Base-by-base conservation (phyloP, 1,140 invertebrate genomes). In the Euwallacea similis region DNA sequence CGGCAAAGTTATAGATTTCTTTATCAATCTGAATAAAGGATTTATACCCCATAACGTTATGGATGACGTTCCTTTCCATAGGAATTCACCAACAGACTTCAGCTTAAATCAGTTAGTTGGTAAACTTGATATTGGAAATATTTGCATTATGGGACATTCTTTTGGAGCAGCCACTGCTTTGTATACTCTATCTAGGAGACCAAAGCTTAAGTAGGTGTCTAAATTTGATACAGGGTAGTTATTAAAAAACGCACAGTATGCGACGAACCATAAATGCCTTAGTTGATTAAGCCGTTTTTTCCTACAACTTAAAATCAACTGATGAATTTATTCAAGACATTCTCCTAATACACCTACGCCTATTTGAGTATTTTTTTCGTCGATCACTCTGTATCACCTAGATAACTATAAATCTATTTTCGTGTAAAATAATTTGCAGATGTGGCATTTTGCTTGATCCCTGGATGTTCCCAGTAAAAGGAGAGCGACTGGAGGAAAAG, bases 401-500 rank as follows among this genome's bases (percentile, higher is more conserved):
- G 1, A 33, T 33, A 33, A 33, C 21, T 33, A 33, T 33, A 33
- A 33, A 33, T 33, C 4, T 33, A 33, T 33, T 33, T 33, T 33
- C 21, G 21, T 33, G 21, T 33, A 33, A 33, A 33, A 33, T 33
- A 33, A 33, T 54, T 74, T 80, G 61, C 74, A 88, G 87, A 74
- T 78, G 82, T 46, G 87, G 86, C 8, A 79, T 90, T 6, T 81
- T 86, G 21, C 71, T 91, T 42, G 90, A 91, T 80, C 86, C 87
- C 0, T 91, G 90, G 90, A 88, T 91, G 86, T 88, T 87, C 76
- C 87, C 90, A 0, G 77, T 91, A 42, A 87, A 87, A 77, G 83
- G 87, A 66, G 76, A 82, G 15, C 73, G 81, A 2, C 64, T 89
- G 0, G 82, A 84, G 62, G 58, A 77, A 8, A 78, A 82, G 42